These are phyloP conservation scores for Malacosoma neustria DNA, from an alignment of 2,888 invertebrate species.

Conservation along the genomic window DNA sequence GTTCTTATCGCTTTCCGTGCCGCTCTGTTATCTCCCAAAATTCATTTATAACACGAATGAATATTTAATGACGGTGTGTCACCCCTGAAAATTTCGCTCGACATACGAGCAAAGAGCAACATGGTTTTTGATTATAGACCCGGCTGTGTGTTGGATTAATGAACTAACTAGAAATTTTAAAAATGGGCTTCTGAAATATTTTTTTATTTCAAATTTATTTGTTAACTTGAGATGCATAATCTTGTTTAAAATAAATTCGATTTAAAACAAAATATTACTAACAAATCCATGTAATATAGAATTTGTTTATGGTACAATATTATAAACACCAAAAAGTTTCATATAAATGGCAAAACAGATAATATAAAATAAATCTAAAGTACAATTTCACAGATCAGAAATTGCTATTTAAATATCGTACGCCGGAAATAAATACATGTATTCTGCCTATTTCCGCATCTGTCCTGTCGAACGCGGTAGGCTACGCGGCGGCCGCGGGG, in stretches of 20 bases:
- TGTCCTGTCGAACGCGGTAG: conserved; percentile 33
- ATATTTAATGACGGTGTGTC: conserved; percentile 60
- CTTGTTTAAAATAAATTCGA: too few species aligned
- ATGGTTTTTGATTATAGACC: background rate
- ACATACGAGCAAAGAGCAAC: background rate
- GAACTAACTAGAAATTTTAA: too few species aligned
- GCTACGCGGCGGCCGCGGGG: conserved; percentile 33
- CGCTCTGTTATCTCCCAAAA: conserved; percentile 38
- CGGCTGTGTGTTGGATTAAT: background rate
- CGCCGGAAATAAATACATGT: conserved; percentile 9
- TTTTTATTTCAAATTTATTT: too few species aligned
- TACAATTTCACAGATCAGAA: background rate
- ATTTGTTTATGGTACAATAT: too few species aligned
- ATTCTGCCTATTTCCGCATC: conserved; percentile 31
- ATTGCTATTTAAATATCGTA: background rate
- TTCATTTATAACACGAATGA: conserved; percentile 62
- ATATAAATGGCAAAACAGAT: too few species aligned
- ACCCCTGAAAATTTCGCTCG: conserved; percentile 51
- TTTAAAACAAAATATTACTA: too few species aligned
- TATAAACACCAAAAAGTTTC: too few species aligned
- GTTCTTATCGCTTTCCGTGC: conserved; percentile 35
- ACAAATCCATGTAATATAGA: too few species aligned
- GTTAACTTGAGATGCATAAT: too few species aligned
- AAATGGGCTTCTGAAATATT: too few species aligned
- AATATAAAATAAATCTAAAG: background rate